Base-by-base conservation (phyloP, 2,888 invertebrate genomes). In the Eupeodes latifasciatus region DNA sequence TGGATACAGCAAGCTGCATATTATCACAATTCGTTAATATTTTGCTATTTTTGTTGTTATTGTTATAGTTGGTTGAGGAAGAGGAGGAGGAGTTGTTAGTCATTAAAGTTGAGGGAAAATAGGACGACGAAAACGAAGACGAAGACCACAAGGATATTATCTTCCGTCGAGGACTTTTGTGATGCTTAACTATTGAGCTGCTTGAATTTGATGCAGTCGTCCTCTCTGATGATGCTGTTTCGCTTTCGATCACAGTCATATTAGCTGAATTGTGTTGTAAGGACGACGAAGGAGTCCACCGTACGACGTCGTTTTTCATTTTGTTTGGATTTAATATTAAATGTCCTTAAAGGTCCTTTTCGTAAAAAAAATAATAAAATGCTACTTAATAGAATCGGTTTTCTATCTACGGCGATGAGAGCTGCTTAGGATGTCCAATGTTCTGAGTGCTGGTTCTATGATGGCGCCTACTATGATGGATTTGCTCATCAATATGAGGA, bases 261-360 rank as follows among this genome's bases (percentile, higher is more conserved):
- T 7, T 55, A 14, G 55, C 40, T 55, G 55, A 44, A 4, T 19
- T 51, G 55, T 72, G 79, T 59, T 51, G 69, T 59, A 59, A 67
- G 19, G 72, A 44, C 47, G 40, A 64, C 47, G 55, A 72, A 77
- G 55, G 71, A 77, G 90, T 91, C 93, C 93, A 93, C 92, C 93
- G 93, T 89, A 93, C 93, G 85, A 92, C 93, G 92, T 93, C 93
- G 93, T 93, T 93, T 91, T 91, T 93, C 93, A 93, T 93, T 92
- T 91, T 93, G 91, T 91, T 91, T 91, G 19, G 27, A 66, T 84
- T 85, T 57, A 59, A 61, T 78, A 71, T 85, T 66, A 49, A 66
- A 67, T 84, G 34, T 27, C 75, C 53, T 88, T 84, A 27, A 27
- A 27, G 27, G 27, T 72, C 81, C 81, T 14, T 66, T 40, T 7